phyloP scores from a whole-genome alignment of 1,140 invertebrate species.

The Tetramorium alpestre region DNA sequence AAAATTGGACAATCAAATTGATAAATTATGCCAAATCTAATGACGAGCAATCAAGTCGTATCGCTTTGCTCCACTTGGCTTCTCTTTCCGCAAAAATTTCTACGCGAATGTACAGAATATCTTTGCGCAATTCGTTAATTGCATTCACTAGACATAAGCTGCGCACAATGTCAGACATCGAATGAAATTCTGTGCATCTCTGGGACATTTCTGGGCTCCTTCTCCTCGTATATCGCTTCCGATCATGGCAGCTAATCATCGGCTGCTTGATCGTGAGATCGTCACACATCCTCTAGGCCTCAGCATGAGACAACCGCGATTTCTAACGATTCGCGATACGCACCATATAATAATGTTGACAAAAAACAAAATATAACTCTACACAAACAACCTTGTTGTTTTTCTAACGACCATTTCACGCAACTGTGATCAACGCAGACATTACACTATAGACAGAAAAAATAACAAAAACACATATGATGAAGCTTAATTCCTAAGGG shows the following conservation, averaged over 20 bases:
- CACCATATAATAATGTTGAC: constrained; percentile 52
- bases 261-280: constrained; percentile 38
- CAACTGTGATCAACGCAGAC: constrained; percentile 8
- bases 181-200: not conserved
- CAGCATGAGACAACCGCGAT: constrained; percentile 56
- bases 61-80: not conserved
- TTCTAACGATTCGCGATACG: constrained; percentile 49
- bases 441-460: constrained; percentile 28
- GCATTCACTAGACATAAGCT: not conserved
- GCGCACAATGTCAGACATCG: not conserved
- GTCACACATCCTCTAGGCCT: constrained; percentile 65
- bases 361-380: constrained; percentile 26
- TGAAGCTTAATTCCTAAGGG: not conserved
- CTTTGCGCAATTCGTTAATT: not conserved
- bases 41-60: constrained; percentile 18
- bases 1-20: constrained; percentile 40
- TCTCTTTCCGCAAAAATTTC: not conserved
- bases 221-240: constrained; percentile 58
- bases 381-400: not conserved
- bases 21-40: constrained; percentile 50
- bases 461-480: constrained; percentile 20
- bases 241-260: constrained; percentile 43
- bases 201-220: constrained; percentile 52
- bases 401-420: not conserved
- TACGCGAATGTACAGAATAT: not conserved